Evolutionary conservation across 2,888 invertebrate species (phyloP), one percentile per base, ranked within the genome.

Genomic region (Itoplectis maculator): DNA sequence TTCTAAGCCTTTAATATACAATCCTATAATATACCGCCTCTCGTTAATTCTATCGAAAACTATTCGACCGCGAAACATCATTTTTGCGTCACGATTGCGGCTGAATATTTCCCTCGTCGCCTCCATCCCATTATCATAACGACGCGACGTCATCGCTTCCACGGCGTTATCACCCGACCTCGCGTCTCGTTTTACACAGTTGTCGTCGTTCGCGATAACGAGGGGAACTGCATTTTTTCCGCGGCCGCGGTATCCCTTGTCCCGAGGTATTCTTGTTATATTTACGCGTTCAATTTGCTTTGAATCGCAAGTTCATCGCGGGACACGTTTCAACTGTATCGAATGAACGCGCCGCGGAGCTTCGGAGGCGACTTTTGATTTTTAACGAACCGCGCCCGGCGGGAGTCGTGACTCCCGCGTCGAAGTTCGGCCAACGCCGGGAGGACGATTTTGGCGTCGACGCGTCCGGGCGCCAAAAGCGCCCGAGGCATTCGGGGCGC

Each of bases 401-500:
- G 42, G 20, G n/a, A 77, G 35, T 63, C 73, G 76, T 77, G 73
- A 76, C 82, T 66, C n/a, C 20, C 9, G 37, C 23, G 37, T 37
- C 49, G 2, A 49, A 47, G 73, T 69, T 83, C 68, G 72, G 75
- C 75, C 65, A 66, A 47, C 70, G 61, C 66, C 47, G 78, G n/a
- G n/a, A n/a, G n/a, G 72, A 65, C 56, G 81, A 83, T 80, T 83
- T 78, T 54, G 79, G 61, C 56, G 78, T 5, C 49, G 35, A 8
- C 49, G 35, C 8, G 15, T 61, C 45, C 65, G 5, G 69, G 37
- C 49, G 47, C 70, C 68, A 74, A 63, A 79, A 66, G 88, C 90
- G n/a, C 90, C 87, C 20, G 51, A 74, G 83, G 84, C 78, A 59
- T 81, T 82, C 29, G 59, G 47, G n/a, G n/a, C n/a, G n/a, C n/a